Evolutionary conservation across 2,888 invertebrate species (phyloP).

Genomic region (Archaeoteleia sp.): DNA sequence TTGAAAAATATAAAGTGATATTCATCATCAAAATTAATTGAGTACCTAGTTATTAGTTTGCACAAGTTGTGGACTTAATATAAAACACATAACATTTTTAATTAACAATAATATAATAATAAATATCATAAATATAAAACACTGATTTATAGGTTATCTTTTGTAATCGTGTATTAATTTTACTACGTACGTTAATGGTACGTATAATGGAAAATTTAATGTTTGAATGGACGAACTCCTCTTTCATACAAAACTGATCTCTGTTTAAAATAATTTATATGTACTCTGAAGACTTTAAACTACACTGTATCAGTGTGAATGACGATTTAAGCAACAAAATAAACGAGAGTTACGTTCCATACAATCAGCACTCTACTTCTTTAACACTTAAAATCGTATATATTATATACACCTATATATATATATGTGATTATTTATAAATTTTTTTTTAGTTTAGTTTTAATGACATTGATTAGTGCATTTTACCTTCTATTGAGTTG

Average conservation of each 20-base stretch:
- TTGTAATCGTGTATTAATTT: background rate
- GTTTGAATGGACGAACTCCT: constrained; percentile 1
- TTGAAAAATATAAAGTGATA: no score
- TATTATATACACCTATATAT: no score
- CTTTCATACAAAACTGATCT: constrained; percentile 14
- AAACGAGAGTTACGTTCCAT: background rate
- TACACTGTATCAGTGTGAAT: background rate
- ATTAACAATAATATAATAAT: background rate
- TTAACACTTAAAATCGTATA: no score
- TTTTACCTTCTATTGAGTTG: no score
- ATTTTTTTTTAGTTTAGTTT: no score
- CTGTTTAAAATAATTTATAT: constrained; percentile 16
- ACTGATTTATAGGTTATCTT: constrained; percentile 5
- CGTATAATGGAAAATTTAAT: constrained; percentile 6
- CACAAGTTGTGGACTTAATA: no score
- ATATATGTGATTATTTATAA: no score
- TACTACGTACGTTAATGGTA: constrained; percentile 3
- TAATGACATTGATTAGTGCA: no score
- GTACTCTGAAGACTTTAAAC: constrained; percentile 9
- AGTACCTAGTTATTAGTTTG: no score
- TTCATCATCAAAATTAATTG: no score
- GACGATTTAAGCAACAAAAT: constrained; percentile 14
- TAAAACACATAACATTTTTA: background rate
- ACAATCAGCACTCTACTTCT: background rate
- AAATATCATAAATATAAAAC: background rate